A percentile compares a stretch with the other conserved stretches of the same genome.
phyloP scores from a whole-genome alignment of 2,113 vertebrate genomes.

The Vimba vimba region DNA sequence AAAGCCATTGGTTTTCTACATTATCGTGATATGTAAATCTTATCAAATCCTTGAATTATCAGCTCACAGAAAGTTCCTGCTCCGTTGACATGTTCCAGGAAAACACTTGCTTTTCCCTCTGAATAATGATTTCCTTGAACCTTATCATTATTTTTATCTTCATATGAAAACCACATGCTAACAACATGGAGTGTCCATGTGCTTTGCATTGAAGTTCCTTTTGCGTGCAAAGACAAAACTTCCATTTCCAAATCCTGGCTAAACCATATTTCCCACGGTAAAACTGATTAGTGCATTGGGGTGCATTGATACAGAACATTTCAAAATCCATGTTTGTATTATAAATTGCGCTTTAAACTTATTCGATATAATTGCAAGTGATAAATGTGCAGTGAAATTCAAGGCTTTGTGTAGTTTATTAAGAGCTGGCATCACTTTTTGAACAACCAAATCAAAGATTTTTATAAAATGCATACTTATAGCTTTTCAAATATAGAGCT shows the following conservation, averaged over 20 bases:
- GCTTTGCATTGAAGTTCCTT: neutral
- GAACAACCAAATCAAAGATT: neutral
- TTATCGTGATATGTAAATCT: slow-evolving; percentile 34
- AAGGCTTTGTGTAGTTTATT: neutral
- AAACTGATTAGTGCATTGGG: neutral
- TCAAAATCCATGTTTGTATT: neutral
- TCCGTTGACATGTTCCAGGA: neutral
- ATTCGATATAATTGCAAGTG: neutral
- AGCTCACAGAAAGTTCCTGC: slow-evolving; percentile 7
- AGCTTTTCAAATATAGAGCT: neutral
- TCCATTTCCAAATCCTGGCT: neutral
- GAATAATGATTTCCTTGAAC: neutral
- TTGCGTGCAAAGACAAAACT: neutral
- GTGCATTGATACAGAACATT: neutral
- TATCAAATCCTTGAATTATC: slow-evolving; percentile 39
- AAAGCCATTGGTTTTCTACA: slow-evolving; percentile 24
- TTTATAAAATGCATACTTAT: neutral
- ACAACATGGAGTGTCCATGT: neutral
- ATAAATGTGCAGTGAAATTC: neutral
- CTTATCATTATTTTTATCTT: slow-evolving; percentile 10
- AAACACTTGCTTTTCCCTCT: neutral
- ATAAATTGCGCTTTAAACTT: neutral
- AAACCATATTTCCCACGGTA: neutral
- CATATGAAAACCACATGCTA: slow-evolving; percentile 10
- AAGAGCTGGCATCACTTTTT: neutral